Base-by-base conservation (phyloP, 2,797 vertebrate species). In the Sciurus carolinensis region DNA sequence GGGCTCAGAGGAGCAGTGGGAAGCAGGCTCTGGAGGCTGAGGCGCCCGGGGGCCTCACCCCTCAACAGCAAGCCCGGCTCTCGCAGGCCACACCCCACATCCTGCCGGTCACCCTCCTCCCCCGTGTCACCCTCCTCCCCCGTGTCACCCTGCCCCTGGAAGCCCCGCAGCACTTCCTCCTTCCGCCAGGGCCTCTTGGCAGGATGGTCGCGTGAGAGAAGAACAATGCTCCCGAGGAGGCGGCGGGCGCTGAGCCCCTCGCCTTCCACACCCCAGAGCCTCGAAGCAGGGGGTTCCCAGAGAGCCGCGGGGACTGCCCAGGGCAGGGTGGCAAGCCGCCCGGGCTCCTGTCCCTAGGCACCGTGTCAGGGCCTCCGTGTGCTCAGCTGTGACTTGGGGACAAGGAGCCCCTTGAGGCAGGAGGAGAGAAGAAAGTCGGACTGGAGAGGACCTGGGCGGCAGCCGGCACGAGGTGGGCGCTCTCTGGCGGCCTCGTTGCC, bases 1-100 rank as follows among this genome's bases (percentile, higher is more conserved):
- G 57, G 57, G 36, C 0, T 6, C 0, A 89, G 52, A 1, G 39
- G 42, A n/a, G 0, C 13, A 26, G 54, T 14, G 33, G 14, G 15
- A 39, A 92, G 26, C 62, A 26, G 18, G 54, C n/a, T 90, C 26
- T 15, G 44, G 24, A 69, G 26, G 36, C 15, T n/a, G 1, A 5
- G 11, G 22, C 22, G 24, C 50, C 14, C 2, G 4, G 14, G 0
- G 57, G 3, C 39, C 8, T 4, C 28, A 11, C 2, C 5, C 28
- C 44, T 83, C 20, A 20, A 52, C n/a, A 83, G 91, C 54, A 85
- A 91, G 57, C 54, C n/a, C 1, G 14, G 47, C 50, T 44, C n/a
- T 52, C 77, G 52, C 20, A 90, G 77, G 44, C 59, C 36, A 26
- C 33, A 89, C 59, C 73, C 14, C 33, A 8, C 0, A 0, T 50